Evolutionary conservation across 1,140 invertebrate species (phyloP).

Genomic region (Eumeta japonica): DNA sequence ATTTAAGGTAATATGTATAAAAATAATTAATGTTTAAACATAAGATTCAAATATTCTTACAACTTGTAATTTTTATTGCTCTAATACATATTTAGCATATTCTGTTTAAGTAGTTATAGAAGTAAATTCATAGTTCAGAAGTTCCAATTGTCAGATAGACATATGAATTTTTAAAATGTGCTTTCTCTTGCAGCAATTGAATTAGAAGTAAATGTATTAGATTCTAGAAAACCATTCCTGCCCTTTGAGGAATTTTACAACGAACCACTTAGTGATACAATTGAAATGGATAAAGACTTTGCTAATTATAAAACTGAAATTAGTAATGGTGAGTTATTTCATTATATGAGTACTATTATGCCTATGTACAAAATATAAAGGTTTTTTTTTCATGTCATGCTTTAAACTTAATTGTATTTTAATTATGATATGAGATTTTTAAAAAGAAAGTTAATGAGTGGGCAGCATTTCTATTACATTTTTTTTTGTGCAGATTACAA

Average conservation of each 20-base stretch:
- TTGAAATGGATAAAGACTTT: constrained; percentile 92
- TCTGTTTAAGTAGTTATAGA: too few relatives aligned
- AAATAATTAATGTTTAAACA: constrained; percentile 5
- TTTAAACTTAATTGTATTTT: not conserved
- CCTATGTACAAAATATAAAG: too few relatives aligned
- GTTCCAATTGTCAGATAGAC: too few relatives aligned
- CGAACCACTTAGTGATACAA: constrained; percentile 85
- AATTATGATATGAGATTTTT: constrained; percentile 1
- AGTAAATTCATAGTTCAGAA: too few relatives aligned
- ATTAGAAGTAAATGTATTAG: constrained; percentile 73
- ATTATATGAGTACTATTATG: too few relatives aligned
- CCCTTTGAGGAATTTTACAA: constrained; percentile 91
- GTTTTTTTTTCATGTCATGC: too few relatives aligned
- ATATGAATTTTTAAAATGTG: too few relatives aligned
- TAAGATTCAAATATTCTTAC: constrained; percentile 24
- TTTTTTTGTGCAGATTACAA: not conserved
- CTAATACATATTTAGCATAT: too few relatives aligned
- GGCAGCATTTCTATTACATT: not conserved
- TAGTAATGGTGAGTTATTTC: constrained; percentile 30
- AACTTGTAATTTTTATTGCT: too few relatives aligned
- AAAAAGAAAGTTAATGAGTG: not conserved
- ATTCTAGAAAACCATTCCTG: constrained; percentile 79
- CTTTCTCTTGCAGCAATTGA: constrained; percentile 33
- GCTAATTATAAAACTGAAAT: constrained; percentile 78
- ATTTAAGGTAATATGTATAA: constrained; percentile 1